Conservation (phyloP, 2,797 vertebrate species). For the Hirundo rustica region DNA sequence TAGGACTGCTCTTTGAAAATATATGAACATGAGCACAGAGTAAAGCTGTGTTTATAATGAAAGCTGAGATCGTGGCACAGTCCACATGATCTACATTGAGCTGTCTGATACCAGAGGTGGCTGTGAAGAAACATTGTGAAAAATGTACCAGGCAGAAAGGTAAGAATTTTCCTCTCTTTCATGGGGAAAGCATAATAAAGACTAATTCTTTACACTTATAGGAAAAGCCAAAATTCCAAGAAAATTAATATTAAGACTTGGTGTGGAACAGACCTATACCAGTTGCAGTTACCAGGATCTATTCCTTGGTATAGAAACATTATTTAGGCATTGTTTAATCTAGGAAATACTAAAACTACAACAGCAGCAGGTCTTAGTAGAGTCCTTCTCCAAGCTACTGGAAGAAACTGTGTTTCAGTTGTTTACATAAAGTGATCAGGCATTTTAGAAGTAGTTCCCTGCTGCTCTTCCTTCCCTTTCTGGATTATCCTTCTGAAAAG, state of each 20-base stretch:
- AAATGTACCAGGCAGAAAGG: background rate
- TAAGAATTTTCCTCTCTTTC: background rate
- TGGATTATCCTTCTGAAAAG: background rate
- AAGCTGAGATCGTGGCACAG: background rate
- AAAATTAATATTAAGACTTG: background rate
- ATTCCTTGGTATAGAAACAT: background rate
- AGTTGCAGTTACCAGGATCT: background rate
- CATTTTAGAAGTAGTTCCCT: background rate
- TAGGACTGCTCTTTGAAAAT: background rate
- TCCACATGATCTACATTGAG: background rate
- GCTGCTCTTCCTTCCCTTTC: background rate
- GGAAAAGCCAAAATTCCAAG: background rate
- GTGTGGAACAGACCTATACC: background rate
- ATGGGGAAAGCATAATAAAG: background rate
- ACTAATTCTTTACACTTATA: background rate
- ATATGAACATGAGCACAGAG: fast-evolving
- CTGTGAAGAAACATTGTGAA: background rate
- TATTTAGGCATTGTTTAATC: background rate
- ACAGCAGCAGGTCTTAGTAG: background rate
- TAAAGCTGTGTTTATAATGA: background rate
- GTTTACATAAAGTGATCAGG: background rate
- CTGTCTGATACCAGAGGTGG: background rate
- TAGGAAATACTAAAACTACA: background rate
- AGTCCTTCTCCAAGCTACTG: background rate
- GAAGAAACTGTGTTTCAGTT: background rate